Percentiles rank a stretch among this genome's conserved stretches.
phyloP scores from a whole-genome alignment of 2,113 vertebrate species.

The Leptocoma aspasia region DNA sequence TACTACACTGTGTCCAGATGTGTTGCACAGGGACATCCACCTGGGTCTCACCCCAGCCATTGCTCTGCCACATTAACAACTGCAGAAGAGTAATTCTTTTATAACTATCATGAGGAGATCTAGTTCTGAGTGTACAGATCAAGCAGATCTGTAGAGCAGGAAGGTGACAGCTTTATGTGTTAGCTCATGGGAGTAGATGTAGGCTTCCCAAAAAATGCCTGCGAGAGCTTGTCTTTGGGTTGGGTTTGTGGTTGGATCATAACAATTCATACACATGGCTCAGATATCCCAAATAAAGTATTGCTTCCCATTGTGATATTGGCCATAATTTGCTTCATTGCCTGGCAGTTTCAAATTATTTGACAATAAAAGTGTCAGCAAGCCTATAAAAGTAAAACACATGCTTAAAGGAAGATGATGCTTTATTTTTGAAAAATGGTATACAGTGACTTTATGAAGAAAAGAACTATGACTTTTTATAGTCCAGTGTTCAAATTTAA shows the following conservation, averaged over 20 bases:
- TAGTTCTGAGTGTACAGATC: not conserved
- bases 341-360: constrained; percentile 54
- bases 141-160: not conserved
- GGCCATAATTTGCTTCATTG: constrained; percentile 47
- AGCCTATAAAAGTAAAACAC: constrained; percentile 50
- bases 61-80: fast-evolving
- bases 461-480: not conserved
- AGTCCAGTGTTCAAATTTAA: not conserved
- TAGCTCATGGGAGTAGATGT: not conserved
- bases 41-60: not conserved
- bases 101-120: not conserved
- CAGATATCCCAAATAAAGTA: constrained; percentile 36
- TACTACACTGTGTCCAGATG: fast-evolving
- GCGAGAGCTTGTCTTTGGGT: constrained; percentile 34
- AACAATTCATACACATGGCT: not conserved
- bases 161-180: not conserved
- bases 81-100: not conserved
- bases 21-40: not conserved
- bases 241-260: constrained; percentile 2
- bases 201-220: not conserved
- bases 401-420: constrained; percentile 32
- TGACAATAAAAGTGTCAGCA: constrained; percentile 61
- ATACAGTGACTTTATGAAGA: not conserved
- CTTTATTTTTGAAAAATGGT: not conserved
- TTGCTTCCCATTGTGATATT: constrained; percentile 53